A percentile compares a stretch with the other conserved stretches of the same genome.
phyloP scores from a whole-genome alignment of 2,888 invertebrate genomes.

The Drosophila kuntzei region DNA sequence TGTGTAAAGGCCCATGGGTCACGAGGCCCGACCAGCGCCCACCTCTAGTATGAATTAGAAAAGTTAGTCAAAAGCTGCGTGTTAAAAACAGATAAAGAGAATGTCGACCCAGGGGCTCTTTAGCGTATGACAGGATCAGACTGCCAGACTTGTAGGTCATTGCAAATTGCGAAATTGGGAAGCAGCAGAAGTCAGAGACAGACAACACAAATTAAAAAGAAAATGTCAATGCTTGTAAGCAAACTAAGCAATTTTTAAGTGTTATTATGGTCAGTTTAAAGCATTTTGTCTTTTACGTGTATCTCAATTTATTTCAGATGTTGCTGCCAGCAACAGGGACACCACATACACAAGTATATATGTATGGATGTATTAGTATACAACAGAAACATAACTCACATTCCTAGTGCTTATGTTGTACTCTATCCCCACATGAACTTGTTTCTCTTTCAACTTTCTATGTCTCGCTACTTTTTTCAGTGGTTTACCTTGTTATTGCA shows the following conservation, averaged over 20 bases:
- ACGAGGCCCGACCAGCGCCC: no score
- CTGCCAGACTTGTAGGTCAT: no score
- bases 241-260: not conserved
- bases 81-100: no score
- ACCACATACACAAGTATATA: no score
- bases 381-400: slow-evolving; percentile 39
- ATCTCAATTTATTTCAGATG: slow-evolving; percentile 25
- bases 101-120: no score
- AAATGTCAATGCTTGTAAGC: slow-evolving; percentile 8
- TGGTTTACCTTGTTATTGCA: slow-evolving; percentile 1
- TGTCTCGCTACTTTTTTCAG: not conserved
- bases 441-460: not conserved
- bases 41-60: no score
- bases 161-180: no score
- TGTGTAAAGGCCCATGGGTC: not conserved
- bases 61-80: no score
- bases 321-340: slow-evolving; percentile 12
- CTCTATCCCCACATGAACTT: not conserved
- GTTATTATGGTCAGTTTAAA: slow-evolving; percentile 4
- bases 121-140: no score
- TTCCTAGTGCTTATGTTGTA: not conserved
- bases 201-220: not conserved
- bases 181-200: no score
- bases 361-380: not conserved
- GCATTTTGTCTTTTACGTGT: not conserved